Base-by-base conservation (phyloP, 2,888 invertebrate species). In the Pteria penguin region DNA sequence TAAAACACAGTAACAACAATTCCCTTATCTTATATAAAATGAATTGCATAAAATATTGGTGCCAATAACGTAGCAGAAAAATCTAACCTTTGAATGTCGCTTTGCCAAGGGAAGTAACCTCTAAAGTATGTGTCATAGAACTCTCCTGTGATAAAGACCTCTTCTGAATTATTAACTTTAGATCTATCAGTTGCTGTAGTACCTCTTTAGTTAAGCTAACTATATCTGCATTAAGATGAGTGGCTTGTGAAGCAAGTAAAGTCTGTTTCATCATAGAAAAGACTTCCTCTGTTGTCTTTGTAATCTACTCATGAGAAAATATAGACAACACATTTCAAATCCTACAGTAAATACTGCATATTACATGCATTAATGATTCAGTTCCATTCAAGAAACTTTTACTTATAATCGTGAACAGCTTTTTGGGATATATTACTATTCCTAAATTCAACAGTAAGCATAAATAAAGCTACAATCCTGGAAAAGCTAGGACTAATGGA, bases 11-110 rank as follows among this genome's bases (percentile, higher is more conserved):
- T n/a, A n/a, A n/a, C n/a, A n/a, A n/a, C n/a, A n/a, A n/a, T n/a
- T n/a, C n/a, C n/a, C n/a, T n/a, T n/a, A n/a, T n/a, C n/a, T n/a
- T n/a, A n/a, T n/a, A n/a, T n/a, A n/a, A n/a, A n/a, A n/a, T n/a
- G n/a, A n/a, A n/a, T n/a, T n/a, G n/a, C n/a, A n/a, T n/a, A n/a
- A n/a, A n/a, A n/a, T n/a, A n/a, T n/a, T n/a, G n/a, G n/a, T n/a
- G n/a, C n/a, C n/a, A n/a, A n/a, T n/a, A n/a, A n/a, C n/a, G n/a
- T n/a, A n/a, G n/a, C n/a, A n/a, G n/a, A 60, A 27, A 14, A 75
- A n/a, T n/a, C n/a, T n/a, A n/a, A 91, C 96, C 96, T 94, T 96
- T 96, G 86, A 96, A 96, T 31, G 97, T 96, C 1, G 97, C 97
- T 81, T 93, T 94, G 14, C 97, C 97, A 32, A 97, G 88, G 8